These are phyloP conservation scores for Chironomus striatipennis DNA, from an alignment of 1,140 invertebrate species.

Conservation along the genomic window DNA sequence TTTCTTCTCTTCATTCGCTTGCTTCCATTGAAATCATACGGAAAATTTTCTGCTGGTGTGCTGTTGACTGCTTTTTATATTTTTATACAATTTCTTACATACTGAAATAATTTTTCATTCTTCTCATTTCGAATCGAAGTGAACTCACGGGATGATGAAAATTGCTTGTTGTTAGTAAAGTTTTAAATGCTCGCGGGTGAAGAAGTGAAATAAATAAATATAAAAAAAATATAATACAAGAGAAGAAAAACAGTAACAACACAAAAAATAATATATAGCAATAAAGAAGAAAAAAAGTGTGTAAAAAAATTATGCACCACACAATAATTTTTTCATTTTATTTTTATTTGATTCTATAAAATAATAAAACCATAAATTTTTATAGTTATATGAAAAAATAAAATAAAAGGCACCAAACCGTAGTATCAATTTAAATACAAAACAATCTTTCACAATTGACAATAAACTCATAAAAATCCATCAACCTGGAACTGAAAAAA, in stretches of 20 bases:
- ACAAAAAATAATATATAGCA: not conserved
- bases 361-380: conserved; percentile 23
- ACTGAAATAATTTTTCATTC: not conserved
- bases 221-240: no score
- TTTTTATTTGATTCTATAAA: conserved; percentile 21
- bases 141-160: conserved; percentile 17
- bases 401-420: not conserved
- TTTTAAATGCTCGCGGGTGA: conserved; percentile 19
- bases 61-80: not conserved
- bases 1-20: not conserved
- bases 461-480: not conserved
- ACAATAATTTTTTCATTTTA: not conserved
- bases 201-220: conserved; percentile 5
- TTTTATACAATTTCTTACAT: not conserved
- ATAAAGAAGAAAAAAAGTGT: not conserved
- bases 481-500: no score
- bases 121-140: conserved; percentile 6
- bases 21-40: not conserved
- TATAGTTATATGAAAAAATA: not conserved
- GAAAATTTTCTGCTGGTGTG: no score
- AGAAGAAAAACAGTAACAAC: not conserved
- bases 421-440: no score
- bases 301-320: conserved; percentile 2
- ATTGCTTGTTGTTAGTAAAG: conserved; percentile 10
- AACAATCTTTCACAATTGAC: not conserved